A percentile compares a stretch with the other conserved stretches of the same genome.
Conservation (phyloP, 2,888 invertebrate genomes). For the Plagodis pulveraria region DNA sequence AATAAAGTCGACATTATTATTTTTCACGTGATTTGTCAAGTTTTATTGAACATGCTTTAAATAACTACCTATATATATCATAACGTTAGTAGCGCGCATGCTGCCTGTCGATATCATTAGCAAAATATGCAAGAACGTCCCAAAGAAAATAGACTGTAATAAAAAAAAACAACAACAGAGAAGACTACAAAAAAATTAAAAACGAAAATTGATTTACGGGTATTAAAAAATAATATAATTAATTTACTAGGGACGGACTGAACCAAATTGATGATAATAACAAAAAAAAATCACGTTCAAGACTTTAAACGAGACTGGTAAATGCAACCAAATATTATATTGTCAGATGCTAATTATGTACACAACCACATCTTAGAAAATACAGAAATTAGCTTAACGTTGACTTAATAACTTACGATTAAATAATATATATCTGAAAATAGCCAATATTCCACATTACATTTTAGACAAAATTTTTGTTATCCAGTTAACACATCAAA, state of each 20-base stretch:
- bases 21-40: conserved; percentile 17
- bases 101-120: conserved; percentile 8
- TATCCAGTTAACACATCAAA: conserved; percentile 54
- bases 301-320: conserved; percentile 45
- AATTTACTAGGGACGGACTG: conserved; percentile 74
- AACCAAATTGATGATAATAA: conserved; percentile 49
- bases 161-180: too few relatives aligned
- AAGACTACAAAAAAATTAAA: conserved; percentile 7
- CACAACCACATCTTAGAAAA: conserved; percentile 62
- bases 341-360: conserved; percentile 57
- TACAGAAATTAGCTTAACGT: conserved; percentile 44
- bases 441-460: conserved; percentile 56
- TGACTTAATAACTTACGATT: conserved; percentile 48
- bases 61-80: neutral
- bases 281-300: conserved; percentile 16
- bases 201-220: conserved; percentile 24
- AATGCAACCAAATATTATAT: conserved; percentile 63
- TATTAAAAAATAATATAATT: conserved; percentile 32
- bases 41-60: conserved; percentile 5
- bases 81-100: neutral
- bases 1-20: conserved; percentile 10
- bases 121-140: neutral
- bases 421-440: conserved; percentile 60
- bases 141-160: neutral
- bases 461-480: conserved; percentile 63